phyloP scores from a whole-genome alignment of 2,888 invertebrate species.

The Hymenopus coronatus region DNA sequence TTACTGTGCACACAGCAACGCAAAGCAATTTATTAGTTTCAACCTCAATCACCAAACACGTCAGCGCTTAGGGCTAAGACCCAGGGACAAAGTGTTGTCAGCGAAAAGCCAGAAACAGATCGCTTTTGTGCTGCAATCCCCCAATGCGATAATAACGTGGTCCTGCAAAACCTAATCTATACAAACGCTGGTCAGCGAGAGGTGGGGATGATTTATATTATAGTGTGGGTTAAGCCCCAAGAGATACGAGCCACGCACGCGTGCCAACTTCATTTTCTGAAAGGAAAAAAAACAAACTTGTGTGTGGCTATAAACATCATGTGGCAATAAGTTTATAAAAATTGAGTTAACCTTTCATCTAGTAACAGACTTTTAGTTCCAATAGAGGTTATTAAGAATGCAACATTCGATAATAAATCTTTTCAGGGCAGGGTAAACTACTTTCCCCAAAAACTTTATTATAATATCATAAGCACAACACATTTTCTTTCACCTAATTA shows the following conservation, averaged over 20 bases:
- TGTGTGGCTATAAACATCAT: background rate
- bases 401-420: too few relatives aligned
- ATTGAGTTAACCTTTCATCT: too few relatives aligned
- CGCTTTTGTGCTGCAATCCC: background rate
- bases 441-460: too few relatives aligned
- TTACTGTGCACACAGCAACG: background rate
- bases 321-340: too few relatives aligned
- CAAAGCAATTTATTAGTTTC: background rate
- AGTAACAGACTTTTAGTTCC: too few relatives aligned
- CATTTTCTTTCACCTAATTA: too few relatives aligned
- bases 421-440: too few relatives aligned
- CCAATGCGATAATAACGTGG: background rate
- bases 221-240: background rate
- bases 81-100: background rate
- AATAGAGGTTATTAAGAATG: too few relatives aligned
- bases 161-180: background rate
- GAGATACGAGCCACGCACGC: background rate
- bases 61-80: background rate
- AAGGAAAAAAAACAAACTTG: background rate
- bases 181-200: background rate
- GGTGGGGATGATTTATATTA: background rate
- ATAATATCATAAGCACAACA: too few relatives aligned
- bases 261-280: background rate
- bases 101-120: background rate
- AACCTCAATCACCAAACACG: background rate